Conservation (phyloP, 2,888 invertebrate genomes). For the Euclidia mi region DNA sequence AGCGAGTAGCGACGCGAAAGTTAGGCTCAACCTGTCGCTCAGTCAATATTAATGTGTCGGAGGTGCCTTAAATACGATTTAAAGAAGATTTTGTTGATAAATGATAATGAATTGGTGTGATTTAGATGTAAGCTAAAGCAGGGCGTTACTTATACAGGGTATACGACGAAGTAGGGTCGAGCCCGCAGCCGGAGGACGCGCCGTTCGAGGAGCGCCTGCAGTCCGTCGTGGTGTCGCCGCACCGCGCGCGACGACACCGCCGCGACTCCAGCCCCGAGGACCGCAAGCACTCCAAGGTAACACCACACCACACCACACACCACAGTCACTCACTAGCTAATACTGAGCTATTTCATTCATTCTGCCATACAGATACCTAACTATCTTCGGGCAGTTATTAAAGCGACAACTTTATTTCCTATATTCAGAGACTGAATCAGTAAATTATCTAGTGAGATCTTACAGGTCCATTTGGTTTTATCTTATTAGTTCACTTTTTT, state of each 20-base stretch:
- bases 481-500: too few species aligned
- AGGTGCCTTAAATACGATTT: neutral
- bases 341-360: too few species aligned
- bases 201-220: slow-evolving; percentile 88
- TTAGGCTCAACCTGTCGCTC: too few species aligned
- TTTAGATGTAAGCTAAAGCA: neutral
- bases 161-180: slow-evolving; percentile 89
- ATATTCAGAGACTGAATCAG: too few species aligned
- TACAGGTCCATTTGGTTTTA: too few species aligned
- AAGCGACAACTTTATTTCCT: too few species aligned
- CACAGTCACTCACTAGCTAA: too few species aligned
- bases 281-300: slow-evolving; percentile 82
- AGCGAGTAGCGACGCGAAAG: too few species aligned
- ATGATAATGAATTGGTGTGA: neutral
- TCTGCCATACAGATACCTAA: too few species aligned
- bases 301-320: too few species aligned
- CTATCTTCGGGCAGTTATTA: too few species aligned
- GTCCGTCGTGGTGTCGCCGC: slow-evolving; percentile 89
- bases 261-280: slow-evolving; percentile 94
- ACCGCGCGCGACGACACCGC: slow-evolving; percentile 80
- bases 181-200: slow-evolving; percentile 92
- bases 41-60: slow-evolving; percentile 6
- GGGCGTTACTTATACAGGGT: slow-evolving; percentile 66
- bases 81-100: neutral
- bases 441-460: too few species aligned